Base-by-base conservation (phyloP, 2,888 invertebrate genomes). In the Drosophila hamatofila region DNA sequence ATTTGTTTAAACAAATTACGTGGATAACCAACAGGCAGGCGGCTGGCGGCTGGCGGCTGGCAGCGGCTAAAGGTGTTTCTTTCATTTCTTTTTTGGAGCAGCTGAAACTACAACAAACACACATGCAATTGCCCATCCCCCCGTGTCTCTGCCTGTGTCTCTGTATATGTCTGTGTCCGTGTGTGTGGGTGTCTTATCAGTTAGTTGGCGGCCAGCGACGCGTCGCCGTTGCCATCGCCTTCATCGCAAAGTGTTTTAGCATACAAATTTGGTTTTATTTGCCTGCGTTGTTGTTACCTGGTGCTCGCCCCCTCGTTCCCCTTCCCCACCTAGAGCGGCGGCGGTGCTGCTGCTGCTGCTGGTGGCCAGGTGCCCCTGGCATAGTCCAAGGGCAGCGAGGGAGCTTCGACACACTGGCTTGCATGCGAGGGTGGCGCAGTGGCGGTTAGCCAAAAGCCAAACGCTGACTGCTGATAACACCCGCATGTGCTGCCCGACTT, bases 1-100 rank as follows among this genome's bases (percentile, higher is more conserved):
- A 88, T 88, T 88, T 88, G 88, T 88, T 88, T 88, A 88, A 88
- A 88, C 85, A 87, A 88, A 83, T 88, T 87, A 84, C 83, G 80
- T 79, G 83, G 81, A 81, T 81, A 83, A 77, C 74, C 72, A 70
- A 55, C 62, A 61, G 57, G 52, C 52, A 23, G 39, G 54, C 54
- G 25, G 54, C 51, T 5, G 18, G 25, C 51, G 9, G 33, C 33
- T 11, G 33, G 56, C 51, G 57, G 52, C 52, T 12, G 41, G 55
- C 55, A 41, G 55, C 54, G 37, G 39, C 60, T 39, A 72, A 74
- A 73, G 61, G 76, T 77, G 64, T 77, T 72, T 60, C 35, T 42
- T 54, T 42, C 33, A 41, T 59, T 56, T 51, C 35, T 41, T 48
- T 49, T 69, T 63, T 63, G 30, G 72, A 65, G 77, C 77, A 78